These are phyloP conservation scores for Lucifuga dentata DNA, from an alignment of 2,113 vertebrate species.

Conservation along the genomic window DNA sequence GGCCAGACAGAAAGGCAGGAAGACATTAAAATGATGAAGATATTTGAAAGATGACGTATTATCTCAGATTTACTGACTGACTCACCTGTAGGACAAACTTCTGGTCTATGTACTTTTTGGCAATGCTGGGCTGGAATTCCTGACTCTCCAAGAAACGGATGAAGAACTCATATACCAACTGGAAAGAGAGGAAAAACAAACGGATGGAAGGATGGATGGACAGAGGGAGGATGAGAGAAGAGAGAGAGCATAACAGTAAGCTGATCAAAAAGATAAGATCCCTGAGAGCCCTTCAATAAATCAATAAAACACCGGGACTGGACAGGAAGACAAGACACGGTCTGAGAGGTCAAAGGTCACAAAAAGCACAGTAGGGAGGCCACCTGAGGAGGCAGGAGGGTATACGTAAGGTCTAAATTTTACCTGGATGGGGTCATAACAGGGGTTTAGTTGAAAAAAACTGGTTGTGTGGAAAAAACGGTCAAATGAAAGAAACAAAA, in stretches of 20 bases:
- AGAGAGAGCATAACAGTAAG: neutral
- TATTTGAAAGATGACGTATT: neutral
- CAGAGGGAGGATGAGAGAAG: neutral
- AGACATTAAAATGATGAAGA: neutral
- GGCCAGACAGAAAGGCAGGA: neutral
- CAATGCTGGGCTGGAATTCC: slow-evolving; percentile 99
- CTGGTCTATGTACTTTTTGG: slow-evolving; percentile 99
- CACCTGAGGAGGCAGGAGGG: neutral
- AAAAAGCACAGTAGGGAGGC: neutral
- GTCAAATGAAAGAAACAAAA: slow-evolving; percentile 28
- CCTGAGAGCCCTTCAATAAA: neutral
- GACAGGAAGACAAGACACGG: neutral
- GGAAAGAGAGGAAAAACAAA: slow-evolving; percentile 59
- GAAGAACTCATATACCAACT: slow-evolving; percentile 99
- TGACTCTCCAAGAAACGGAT: slow-evolving; percentile 99
- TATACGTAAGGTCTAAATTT: neutral
- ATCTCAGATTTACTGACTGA: neutral
- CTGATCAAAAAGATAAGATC: neutral
- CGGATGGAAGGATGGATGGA: neutral
- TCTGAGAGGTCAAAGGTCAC: slow-evolving; percentile 25
- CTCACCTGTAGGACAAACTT: slow-evolving; percentile 99
- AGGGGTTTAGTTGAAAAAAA: too few relatives aligned
- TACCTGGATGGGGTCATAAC: neutral
- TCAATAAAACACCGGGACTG: slow-evolving; percentile 14
- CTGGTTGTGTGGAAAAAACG: neutral